Base-by-base conservation (phyloP, 2,888 invertebrate genomes). In the Stenotaenia linearis region DNA sequence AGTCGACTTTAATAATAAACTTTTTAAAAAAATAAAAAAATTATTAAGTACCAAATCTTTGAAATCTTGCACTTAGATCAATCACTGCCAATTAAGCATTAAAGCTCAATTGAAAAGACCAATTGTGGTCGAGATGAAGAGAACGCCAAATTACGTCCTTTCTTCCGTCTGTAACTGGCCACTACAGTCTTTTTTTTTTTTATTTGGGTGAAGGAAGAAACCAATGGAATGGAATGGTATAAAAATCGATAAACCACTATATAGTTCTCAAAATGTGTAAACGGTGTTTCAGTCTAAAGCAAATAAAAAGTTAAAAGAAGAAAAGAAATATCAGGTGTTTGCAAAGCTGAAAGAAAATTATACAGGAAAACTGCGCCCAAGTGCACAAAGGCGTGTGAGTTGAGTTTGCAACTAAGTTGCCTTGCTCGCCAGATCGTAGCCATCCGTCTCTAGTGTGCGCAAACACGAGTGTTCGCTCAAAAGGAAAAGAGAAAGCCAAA, bases 221-320 rank as follows among this genome's bases (percentile, higher is more conserved):
- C 69, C 69, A 69, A 69, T 69, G 69, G 69, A 69, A 69, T 69
- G 69, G 69, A 69, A 69, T 69, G 69, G 69, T 69, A 69, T 25
- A 69, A 69, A 69, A 69, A 69, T 69, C 69, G 69, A 69, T 69
- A 69, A 69, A 69, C 69, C 69, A 69, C 69, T 69, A 69, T n/a
- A n/a, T 28, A 69, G 15, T 32, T 28, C 69, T 69, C 69, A 69
- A 69, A 69, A 69, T 25, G 69, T 69, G 69, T 69, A 69, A 69
- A 69, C 69, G 69, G 69, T 23, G 69, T 69, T 69, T 69, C 69
- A 28, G 69, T 28, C 10, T 25, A 69, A 69, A 69, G 25, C 69
- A 69, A 69, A 69, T 69, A 69, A 50, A 50, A 50, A 50, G 50
- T 50, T 69, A 69, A 69, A 69, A 69, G 28, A 69, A 69, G 28